Percentiles rank a stretch among this genome's conserved stretches.
Conservation (phyloP, 2,797 vertebrate species). For the Hoplostethus mediterraneus region DNA sequence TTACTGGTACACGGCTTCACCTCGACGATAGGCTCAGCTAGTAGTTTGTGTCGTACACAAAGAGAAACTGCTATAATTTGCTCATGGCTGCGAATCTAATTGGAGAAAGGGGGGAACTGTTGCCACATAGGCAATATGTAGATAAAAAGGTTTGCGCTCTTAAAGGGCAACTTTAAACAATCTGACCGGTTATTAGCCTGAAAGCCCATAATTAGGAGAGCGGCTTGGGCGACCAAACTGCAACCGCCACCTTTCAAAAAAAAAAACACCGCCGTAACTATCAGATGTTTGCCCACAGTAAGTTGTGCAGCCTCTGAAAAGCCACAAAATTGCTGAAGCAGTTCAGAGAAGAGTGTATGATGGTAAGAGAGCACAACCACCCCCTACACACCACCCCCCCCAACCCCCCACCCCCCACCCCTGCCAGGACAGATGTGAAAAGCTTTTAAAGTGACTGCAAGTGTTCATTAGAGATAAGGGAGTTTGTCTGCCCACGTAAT, state of each 20-base stretch:
- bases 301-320: conserved; percentile 12
- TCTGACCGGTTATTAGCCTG: background rate
- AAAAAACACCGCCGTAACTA: conserved; percentile 10
- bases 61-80: background rate
- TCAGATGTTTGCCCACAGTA: conserved; percentile 40
- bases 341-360: conserved; percentile 34
- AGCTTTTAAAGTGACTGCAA: conserved; percentile 79
- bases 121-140: background rate
- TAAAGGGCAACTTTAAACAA: conserved; percentile 4
- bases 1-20: conserved; percentile 4
- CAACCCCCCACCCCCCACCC: background rate
- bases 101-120: too few species aligned
- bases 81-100: background rate
- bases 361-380: conserved; percentile 21
- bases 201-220: conserved; percentile 16
- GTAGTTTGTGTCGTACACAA: conserved; percentile 14
- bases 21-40: conserved; percentile 63
- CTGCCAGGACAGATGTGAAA: conserved; percentile 70
- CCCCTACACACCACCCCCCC: background rate
- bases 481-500: conserved; percentile 81
- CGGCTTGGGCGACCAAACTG: background rate
- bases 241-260: conserved; percentile 23
- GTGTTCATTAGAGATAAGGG: conserved; percentile 87
- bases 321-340: conserved; percentile 25
- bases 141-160: background rate